A percentile compares a stretch with the other conserved stretches of the same genome.
Evolutionary conservation across 2,797 vertebrate species (phyloP).

Genomic region (Cuculus canorus): DNA sequence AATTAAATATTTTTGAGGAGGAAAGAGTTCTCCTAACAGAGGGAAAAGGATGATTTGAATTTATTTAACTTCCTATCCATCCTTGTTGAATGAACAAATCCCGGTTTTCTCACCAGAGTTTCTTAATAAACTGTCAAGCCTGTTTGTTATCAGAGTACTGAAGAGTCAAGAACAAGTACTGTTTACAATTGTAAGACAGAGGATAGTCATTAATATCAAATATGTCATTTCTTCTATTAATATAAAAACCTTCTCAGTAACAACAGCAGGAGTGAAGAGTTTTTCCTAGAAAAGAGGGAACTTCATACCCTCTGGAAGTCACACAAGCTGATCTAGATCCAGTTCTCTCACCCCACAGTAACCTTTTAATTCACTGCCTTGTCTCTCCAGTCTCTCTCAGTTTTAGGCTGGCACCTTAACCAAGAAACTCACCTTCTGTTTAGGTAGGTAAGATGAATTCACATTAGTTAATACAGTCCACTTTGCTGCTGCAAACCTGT

Average conservation of each 20-base stretch:
- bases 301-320: neutral
- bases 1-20: neutral
- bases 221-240: neutral
- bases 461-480: neutral
- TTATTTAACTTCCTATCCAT: neutral
- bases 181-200: neutral
- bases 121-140: neutral
- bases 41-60: neutral
- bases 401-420: neutral
- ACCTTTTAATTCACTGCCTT: neutral
- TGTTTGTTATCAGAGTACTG: neutral
- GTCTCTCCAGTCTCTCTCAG: neutral
- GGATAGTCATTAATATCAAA: neutral
- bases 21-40: neutral
- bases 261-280: neutral
- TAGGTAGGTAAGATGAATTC: neutral
- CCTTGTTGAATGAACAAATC: neutral
- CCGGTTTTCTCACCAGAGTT: neutral
- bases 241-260: neutral
- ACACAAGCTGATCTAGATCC: neutral
- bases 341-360: fast-evolving
- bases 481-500: neutral
- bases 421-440: neutral
- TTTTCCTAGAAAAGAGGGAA: slow-evolving; percentile 26
- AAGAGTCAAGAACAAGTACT: neutral